Evolutionary conservation across 2,888 invertebrate genomes (phyloP), one percentile per base, ranked within the genome.

Genomic region (Drosophila greeni): DNA sequence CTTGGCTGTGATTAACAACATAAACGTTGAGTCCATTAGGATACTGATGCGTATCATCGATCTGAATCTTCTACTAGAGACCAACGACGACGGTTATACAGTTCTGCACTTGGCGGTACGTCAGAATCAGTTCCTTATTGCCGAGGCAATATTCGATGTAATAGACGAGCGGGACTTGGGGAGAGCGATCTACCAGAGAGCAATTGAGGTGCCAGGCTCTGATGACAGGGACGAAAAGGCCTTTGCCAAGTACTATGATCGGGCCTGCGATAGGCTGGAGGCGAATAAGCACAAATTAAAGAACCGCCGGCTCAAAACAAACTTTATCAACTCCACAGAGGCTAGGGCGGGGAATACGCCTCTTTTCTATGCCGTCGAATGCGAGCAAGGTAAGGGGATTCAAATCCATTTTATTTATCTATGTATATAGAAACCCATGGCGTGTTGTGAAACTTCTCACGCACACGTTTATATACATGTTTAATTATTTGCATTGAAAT

Each of bases 41-140:
- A 61, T 73, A 5, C 64, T 88, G 7, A 72, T 87, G 72, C 57
- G 72, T 3, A 49, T 59, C 3, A 72, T 88, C 3, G 85, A 87
- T 39, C 71, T 86, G 9, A 71, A 84, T 45, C 51, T 85, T 31
- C 52, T 88, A 2, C 59, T 82, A 9, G 59, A 73, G 26, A 69
- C 65, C 11, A 88, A 88, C 34, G 83, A 88, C 59, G 86, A 86
- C 56, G 88, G 88, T 2, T 80, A 87, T 24, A 86, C 88, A 1
- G 81, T 84, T 0, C 31, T 88, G 1, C 88, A 88, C 37, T 53
- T 87, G 23, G 87, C 87, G 0, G 75, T 87, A 1, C 82, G 86
- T 1, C 71, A 84, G 20, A 83, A 87, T 67, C 78, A 82, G 23
- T 88, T 75, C 43, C 52, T 79, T 16, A 68, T 82, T 66, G 85